Base-by-base conservation (phyloP, 2,888 invertebrate species). In the Terebella lapidaria region DNA sequence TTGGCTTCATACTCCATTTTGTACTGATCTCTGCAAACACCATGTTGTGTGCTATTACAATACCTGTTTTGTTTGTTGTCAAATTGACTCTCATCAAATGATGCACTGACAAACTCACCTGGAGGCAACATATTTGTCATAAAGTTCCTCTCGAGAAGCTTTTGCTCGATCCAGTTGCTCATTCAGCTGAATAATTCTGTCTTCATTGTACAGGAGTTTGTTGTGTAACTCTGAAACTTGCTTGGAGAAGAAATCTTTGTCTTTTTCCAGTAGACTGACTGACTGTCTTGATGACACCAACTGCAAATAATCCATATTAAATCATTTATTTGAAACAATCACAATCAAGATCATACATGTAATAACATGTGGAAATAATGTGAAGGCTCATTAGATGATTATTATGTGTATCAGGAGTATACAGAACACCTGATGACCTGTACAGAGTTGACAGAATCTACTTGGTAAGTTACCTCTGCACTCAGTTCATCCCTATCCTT, bases 111-210 rank as follows among this genome's bases (percentile, higher is more conserved):
- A 18, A 22, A 5, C 56, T 20, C 62, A 78, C 78, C 78, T 75
- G 28, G 78, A 75, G 5, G 72, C 65, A n/a, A 80, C 74, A 68
- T 80, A 79, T 72, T 79, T 80, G 60, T 80, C 80, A 63, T 79
- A 80, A 70, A 80, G 74, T 59, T 79, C 77, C 60, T 80, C 80
- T 25, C 80, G 59, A 18, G 78, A 70, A 28, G 69, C 62, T 62
- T 79, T 79, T 1, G 77, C 73, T 57, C 76, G 73, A 42, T 80
- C 80, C 20, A 80, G 61, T 61, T 77, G 73, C 10, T 72, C 66
- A 54, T 69, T 70, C 1, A 73, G 57, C 57, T 73, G 71, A 52
- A 71, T 70, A 1, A 72, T 54, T 61, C 75, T 74, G 56, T 79
- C 79, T 52, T 79, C 78, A 10, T 71, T 65, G 55, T 74, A 75